Percentiles rank a stretch among this genome's conserved stretches.
Conservation (phyloP, 2,113 vertebrate genomes). For the Pogona vitticeps region DNA sequence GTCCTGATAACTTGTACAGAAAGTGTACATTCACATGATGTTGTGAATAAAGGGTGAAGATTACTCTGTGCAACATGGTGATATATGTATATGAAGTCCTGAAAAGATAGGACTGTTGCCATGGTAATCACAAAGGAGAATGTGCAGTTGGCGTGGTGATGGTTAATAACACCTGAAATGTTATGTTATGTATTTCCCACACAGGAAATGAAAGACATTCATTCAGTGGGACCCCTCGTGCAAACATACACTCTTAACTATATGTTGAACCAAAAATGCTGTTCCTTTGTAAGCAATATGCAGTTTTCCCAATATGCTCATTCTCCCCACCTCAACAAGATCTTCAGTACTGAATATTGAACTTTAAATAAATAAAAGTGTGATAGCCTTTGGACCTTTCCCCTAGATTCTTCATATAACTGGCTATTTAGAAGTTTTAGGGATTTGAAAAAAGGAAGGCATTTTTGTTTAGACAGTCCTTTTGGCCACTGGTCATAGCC, state of each 20-base stretch:
- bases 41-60: not conserved
- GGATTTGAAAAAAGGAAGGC: constrained; percentile 18
- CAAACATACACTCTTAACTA: not conserved
- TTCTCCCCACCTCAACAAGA: no score
- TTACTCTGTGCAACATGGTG: not conserved
- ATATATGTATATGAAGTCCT: not conserved
- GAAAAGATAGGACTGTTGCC: constrained; percentile 28
- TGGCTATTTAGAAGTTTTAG: constrained; percentile 41
- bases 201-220: not conserved
- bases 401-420: not conserved
- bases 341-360: no score
- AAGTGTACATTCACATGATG: not conserved
- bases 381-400: not conserved
- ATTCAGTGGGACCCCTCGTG: not conserved
- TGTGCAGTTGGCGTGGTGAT: not conserved
- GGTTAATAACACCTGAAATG: constrained; percentile 26
- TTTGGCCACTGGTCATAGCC: no score
- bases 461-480: no score
- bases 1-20: not conserved
- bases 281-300: not conserved
- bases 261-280: not conserved
- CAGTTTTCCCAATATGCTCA: not conserved
- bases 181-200: not conserved
- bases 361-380: no score
- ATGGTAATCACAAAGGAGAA: constrained; percentile 3